A percentile compares a stretch with the other conserved stretches of the same genome.
Evolutionary conservation across 2,113 vertebrate species (phyloP).

Genomic region (Pelusios castaneus): DNA sequence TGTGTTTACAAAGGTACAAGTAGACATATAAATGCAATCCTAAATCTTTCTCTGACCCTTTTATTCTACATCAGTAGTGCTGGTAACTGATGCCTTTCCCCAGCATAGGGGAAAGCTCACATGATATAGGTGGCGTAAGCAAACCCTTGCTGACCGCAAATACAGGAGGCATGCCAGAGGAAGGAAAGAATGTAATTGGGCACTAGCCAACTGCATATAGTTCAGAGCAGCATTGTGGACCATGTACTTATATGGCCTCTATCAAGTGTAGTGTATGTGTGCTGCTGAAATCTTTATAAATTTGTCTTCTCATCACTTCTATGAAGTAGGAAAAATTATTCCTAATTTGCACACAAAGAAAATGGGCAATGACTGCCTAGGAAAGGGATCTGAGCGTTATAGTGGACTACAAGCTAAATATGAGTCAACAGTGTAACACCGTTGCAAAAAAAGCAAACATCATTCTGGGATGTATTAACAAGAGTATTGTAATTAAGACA

Average conservation of each 20-base stretch:
- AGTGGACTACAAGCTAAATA: too few species aligned
- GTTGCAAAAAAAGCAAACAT: too few species aligned
- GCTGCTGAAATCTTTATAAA: not conserved
- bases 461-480: too few species aligned
- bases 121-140: not conserved
- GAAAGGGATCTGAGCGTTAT: too few species aligned
- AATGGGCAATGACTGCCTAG: too few species aligned
- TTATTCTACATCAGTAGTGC: not conserved
- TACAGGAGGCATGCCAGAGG: not conserved
- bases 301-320: not conserved
- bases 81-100: not conserved
- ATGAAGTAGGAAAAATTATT: not conserved
- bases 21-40: not conserved
- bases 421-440: too few species aligned
- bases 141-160: not conserved
- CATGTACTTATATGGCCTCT: not conserved
- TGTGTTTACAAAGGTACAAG: not conserved
- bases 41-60: not conserved
- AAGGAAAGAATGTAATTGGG: not conserved
- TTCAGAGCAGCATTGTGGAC: fast-evolving
- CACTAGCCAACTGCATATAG: not conserved
- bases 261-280: not conserved
- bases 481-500: too few species aligned
- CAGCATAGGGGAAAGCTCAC: not conserved
- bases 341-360: not conserved